Evolutionary conservation across 2,888 invertebrate species (phyloP), one percentile per base, ranked within the genome.

Genomic region (Cheilosia grossa): DNA sequence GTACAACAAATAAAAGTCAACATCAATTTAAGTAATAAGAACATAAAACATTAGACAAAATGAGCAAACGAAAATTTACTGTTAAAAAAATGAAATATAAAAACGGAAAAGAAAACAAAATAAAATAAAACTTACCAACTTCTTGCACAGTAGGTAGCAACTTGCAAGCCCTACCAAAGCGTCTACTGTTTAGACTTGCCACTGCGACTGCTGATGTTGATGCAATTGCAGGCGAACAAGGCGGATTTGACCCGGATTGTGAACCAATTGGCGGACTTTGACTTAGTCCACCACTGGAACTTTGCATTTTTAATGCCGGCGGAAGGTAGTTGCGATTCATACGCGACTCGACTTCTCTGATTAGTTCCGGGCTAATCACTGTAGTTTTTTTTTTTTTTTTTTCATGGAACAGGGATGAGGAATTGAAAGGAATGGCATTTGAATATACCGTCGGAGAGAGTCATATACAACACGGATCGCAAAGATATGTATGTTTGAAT

Each of bases 341-440:
- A 91, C 97, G 94, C 89, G 95, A 95, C 93, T 97, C 97, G 88
- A 97, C 97, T 91, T 97, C 97, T 94, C 96, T 95, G 88, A 97
- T 96, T 92, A 97, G 93, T 92, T 97, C 97, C 87, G 97, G 96
- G 91, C 96, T 96, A 93, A 97, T 97, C 90, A 96, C 97, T 97
- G 94, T 92, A 49, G 70, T 66, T 53, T n/a, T 27, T 53, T 13
- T 66, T 53, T n/a, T 27, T 53, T 13, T 30, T 17, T 17, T 15
- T 81, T 77, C 42, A 49, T 73, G 66, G 40, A 53, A 24, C 54
- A 21, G 56, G 63, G 70, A 77, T 37, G 10, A 13, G 73, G 83
- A 63, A 40, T 13, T 33, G 17, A 47, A 40, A 67, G 40, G 56
- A 40, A 42, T 53, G 21, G n/a, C 5, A 44, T 27, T 59, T 17